Evolutionary conservation across 2,113 vertebrate species (phyloP), one percentile per base, ranked within the genome.

Genomic region (Struthidea cinerea): DNA sequence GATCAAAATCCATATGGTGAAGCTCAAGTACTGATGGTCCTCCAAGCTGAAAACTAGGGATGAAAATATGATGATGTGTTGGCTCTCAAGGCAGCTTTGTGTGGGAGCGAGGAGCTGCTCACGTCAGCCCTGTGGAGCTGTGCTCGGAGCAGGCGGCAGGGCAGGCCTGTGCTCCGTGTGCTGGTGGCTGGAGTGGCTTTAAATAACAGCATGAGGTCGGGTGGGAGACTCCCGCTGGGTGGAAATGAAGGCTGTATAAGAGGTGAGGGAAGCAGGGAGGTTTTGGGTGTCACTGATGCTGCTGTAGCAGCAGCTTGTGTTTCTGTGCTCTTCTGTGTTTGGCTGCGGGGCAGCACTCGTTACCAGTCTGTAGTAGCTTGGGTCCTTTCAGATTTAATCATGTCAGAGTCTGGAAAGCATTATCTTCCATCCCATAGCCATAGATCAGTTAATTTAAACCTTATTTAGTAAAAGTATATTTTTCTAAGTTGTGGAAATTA

Each of bases 401-500:
- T 44, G 35, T 47, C 50, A 42, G 88, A 67, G 84, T 41, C 77
- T 93, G 83, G 76, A 90, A 92, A 70, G 33, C 2, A 6, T 94
- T 77, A 18, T 74, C 35, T 50, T 92, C 46, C 69, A 55, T 67
- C 60, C 33, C 96, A 65, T n/a, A 74, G 84, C 92, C 96, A 53
- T 61, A 94, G 96, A 80, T 35, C 71, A 88, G 52, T 88, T 96
- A 97, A 97, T 96, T 97, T 97, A 97, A 97, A 89, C 90, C 76
- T 96, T 97, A 96, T 96, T 96, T 94, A 97, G 96, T 93, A 89
- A 97, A 94, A 97, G 47, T 98, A 91, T 98, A 98, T 98, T 98
- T 98, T 98, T 98, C 96, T 98, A 98, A 97, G 97, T 98, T 98
- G 95, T 96, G 96, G 90, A 97, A 95, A 96, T 96, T 73, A 90